These are phyloP conservation scores for Subacronicta megacephala DNA, from an alignment of 2,888 invertebrate species.

Conservation along the genomic window DNA sequence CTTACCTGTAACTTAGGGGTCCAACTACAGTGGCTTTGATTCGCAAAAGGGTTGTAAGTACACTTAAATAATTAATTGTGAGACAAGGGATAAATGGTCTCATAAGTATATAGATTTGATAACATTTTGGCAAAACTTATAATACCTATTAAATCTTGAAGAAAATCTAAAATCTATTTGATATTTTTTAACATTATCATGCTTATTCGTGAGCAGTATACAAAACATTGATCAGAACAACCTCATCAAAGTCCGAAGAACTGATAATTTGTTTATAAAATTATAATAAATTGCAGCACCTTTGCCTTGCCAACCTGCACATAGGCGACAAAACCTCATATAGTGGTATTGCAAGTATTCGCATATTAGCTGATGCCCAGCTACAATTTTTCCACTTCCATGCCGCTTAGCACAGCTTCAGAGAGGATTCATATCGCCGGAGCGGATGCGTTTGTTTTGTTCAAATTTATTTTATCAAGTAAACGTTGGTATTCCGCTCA, in stretches of 20 bases:
- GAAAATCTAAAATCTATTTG: too few species aligned
- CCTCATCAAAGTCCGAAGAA: too few species aligned
- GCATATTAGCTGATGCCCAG: slow-evolving; percentile 81
- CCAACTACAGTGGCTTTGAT: slow-evolving; percentile 8
- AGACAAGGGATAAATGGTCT: too few species aligned
- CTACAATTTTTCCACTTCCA: slow-evolving; percentile 87
- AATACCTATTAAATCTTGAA: too few species aligned
- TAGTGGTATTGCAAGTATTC: slow-evolving; percentile 81
- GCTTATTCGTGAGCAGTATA: too few species aligned
- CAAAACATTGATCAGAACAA: too few species aligned
- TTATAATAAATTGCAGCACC: not conserved
- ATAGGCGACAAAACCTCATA: slow-evolving; percentile 67
- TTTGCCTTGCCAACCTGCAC: slow-evolving; percentile 17
- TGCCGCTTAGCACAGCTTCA: slow-evolving; percentile 86
- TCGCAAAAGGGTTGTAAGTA: slow-evolving; percentile 14
- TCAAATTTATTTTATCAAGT: slow-evolving; percentile 89
- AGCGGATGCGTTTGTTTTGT: slow-evolving; percentile 87
- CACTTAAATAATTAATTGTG: too few species aligned
- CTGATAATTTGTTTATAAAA: too few species aligned
- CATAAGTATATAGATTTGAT: too few species aligned
- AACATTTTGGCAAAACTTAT: too few species aligned
- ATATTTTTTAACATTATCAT: too few species aligned
- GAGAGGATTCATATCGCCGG: slow-evolving; percentile 88
- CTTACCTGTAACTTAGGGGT: slow-evolving; percentile 52
- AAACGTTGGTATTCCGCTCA: slow-evolving; percentile 85